Conservation (phyloP, 2,113 vertebrate species). For the Marmota flaviventris region DNA sequence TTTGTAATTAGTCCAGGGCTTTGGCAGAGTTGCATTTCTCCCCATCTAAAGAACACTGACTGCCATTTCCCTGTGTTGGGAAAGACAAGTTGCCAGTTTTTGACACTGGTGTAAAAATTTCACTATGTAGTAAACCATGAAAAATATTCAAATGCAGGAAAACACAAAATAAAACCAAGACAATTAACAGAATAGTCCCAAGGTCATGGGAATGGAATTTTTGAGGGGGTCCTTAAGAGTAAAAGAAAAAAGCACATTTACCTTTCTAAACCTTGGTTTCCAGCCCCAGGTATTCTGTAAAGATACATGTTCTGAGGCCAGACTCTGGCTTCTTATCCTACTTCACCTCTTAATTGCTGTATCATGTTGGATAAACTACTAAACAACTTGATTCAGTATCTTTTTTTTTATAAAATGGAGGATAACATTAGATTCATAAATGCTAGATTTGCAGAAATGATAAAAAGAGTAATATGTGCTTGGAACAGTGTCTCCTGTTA, state of each 20-base stretch:
- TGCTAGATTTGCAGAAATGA: neutral
- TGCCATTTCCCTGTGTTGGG: neutral
- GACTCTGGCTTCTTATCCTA: neutral
- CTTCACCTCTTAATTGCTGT: neutral
- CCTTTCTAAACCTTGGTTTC: neutral
- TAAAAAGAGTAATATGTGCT: neutral
- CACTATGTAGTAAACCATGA: neutral
- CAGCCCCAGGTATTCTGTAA: neutral
- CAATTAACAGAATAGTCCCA: neutral
- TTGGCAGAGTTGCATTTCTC: neutral
- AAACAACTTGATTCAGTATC: neutral
- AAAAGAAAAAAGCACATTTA: neutral
- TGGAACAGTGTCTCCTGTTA: neutral
- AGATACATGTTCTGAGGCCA: neutral
- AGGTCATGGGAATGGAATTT: neutral
- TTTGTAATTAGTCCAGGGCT: neutral
- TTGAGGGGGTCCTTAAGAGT: neutral
- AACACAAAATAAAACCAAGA: neutral
- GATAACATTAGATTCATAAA: neutral
- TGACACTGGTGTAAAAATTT: neutral
- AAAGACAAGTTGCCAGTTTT: neutral
- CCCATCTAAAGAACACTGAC: neutral
- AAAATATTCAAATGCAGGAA: neutral
- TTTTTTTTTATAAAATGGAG: neutral
- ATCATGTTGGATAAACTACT: neutral